Percentiles rank a stretch among this genome's conserved stretches.
Evolutionary conservation across 2,797 vertebrate genomes (phyloP).

Genomic region (Chloroceryle amazona): DNA sequence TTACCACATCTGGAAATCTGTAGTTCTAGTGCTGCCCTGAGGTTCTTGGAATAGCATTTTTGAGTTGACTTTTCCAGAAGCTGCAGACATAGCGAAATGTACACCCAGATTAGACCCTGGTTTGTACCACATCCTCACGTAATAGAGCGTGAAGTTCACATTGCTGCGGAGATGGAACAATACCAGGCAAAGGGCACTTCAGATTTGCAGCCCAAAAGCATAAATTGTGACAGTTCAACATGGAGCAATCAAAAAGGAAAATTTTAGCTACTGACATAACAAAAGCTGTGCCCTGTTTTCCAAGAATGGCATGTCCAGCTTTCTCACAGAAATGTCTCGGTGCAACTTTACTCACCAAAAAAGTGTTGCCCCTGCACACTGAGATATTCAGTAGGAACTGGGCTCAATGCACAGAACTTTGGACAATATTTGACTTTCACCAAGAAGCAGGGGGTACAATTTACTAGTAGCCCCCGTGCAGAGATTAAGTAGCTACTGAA

Average conservation of each 20-base stretch:
- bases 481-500: neutral
- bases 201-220: neutral
- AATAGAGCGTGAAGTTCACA: neutral
- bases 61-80: neutral
- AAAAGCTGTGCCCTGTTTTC: neutral
- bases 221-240: neutral
- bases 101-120: neutral
- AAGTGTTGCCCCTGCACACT: neutral
- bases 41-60: constrained; percentile 1
- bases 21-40: neutral
- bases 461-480: neutral
- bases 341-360: neutral
- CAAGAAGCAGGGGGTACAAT: neutral
- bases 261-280: neutral
- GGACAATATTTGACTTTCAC: neutral
- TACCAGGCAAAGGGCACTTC: neutral
- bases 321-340: neutral
- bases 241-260: neutral
- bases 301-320: neutral
- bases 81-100: neutral
- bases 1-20: neutral
- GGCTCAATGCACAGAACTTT: neutral
- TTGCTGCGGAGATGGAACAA: neutral
- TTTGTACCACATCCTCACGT: neutral
- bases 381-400: neutral